Evolutionary conservation across 2,797 vertebrate genomes (phyloP).

Genomic region (Miichthys miiuy): DNA sequence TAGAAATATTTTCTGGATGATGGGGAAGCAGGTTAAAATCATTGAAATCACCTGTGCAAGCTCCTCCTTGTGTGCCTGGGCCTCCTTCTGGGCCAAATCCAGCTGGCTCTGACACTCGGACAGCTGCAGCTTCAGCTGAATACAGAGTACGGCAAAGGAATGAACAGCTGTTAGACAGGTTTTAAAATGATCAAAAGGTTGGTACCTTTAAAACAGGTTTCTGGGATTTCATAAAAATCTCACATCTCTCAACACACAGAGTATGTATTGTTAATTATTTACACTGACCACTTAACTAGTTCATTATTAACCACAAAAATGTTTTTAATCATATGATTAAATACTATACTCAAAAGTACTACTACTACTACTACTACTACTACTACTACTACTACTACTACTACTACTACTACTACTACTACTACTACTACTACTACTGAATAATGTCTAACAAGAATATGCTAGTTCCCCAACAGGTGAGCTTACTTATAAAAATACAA

Average conservation of each 20-base stretch:
- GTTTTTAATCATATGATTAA: background rate
- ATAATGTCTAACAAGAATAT: background rate
- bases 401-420: no score
- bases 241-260: background rate
- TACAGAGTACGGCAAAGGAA: slow-evolving; percentile 15
- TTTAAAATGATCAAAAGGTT: slow-evolving; percentile 8
- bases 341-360: no score
- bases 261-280: background rate
- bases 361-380: no score
- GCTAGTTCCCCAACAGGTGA: background rate
- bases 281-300: background rate
- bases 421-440: no score
- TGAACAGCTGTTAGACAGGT: slow-evolving; percentile 22
- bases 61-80: slow-evolving; percentile 89
- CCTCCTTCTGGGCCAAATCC: slow-evolving; percentile 88
- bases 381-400: no score
- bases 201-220: background rate
- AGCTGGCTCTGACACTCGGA: slow-evolving; percentile 88
- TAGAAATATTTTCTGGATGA: background rate
- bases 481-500: background rate
- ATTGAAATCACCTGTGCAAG: slow-evolving; percentile 87
- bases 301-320: background rate
- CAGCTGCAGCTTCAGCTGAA: slow-evolving; percentile 90
- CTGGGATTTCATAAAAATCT: background rate
- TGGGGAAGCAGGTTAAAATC: background rate